Base-by-base conservation (phyloP, 2,797 vertebrate species). In the Gallinago stenura region DNA sequence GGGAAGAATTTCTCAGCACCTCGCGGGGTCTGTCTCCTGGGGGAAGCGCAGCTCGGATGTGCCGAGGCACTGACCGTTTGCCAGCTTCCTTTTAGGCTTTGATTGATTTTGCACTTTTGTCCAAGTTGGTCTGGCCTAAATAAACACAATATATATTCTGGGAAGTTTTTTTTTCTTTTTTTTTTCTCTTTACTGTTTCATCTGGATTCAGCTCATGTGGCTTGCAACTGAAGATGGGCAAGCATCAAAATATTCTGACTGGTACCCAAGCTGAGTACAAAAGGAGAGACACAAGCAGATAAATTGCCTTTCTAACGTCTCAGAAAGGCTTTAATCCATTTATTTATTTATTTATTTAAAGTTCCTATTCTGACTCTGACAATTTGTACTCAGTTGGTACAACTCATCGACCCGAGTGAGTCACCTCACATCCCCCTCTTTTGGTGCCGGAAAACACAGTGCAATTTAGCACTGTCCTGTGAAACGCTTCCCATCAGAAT, bases 41-140 rank as follows among this genome's bases (percentile, higher is more conserved):
- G 85, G 88, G 81, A 95, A 87, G 76, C 22, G 3, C 80, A 51
- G 83, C 15, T 15, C 70, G 78, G 88, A 95, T 89, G 88, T 77
- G 78, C 93, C 2, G 17, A 93, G 84, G 71, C 87, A 76, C 86
- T 89, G 94, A 95, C 0, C 2, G 9, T 87, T 80, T 97, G 97
- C 97, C 96, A 97, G 95, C 89, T 97, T 92, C 90, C 89, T 94
- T 95, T 93, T 58, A 43, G 90, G 30, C 93, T 95, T 93, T 96
- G 95, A 94, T 92, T 94, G 95, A 95, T 96, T 95, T 79, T 71
- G 62, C n/a, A 9, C 89, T 94, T 95, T 66, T 1, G 1, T 89
- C 89, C 86, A 89, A 96, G 92, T 45, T 71, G 50, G 41, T 68
- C 60, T 91, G 93, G 87, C 88, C 89, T 91, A 92, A 90, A 95